phyloP scores from a whole-genome alignment of 23 tunicate species.

The Ascidia mentula region DNA sequence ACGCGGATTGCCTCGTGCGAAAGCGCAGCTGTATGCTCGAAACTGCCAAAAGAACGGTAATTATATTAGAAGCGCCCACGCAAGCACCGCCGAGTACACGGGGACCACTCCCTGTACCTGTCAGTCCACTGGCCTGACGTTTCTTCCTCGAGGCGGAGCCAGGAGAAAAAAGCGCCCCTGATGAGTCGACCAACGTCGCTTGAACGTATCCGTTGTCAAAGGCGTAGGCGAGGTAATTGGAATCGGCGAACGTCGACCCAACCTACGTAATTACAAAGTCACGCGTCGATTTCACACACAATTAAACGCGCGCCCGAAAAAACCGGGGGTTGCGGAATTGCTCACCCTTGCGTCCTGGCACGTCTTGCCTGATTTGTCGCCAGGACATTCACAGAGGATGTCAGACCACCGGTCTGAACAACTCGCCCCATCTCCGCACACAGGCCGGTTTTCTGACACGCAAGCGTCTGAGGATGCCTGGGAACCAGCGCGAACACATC shows the following conservation, averaged over 20 bases:
- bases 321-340: not conserved
- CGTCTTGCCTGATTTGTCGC: conserved; percentile 36
- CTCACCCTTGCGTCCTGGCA: conserved; percentile 65
- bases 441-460: not conserved
- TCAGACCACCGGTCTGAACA: conserved; percentile 64
- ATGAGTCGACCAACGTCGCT: not conserved
- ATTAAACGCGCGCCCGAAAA: not conserved
- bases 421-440: conserved; percentile 35
- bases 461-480: conserved; percentile 21
- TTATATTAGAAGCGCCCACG: too few species aligned
- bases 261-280: conserved; percentile 21
- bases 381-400: conserved; percentile 55
- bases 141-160: conserved; percentile 9
- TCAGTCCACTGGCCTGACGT: conserved; percentile 6
- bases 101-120: not conserved
- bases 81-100: too few species aligned
- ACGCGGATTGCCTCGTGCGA: conserved; percentile 26
- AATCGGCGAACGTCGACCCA: conserved; percentile 59
- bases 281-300: not conserved
- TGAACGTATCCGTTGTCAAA: conserved; percentile 16
- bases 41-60: too few species aligned
- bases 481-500: conserved; percentile 30
- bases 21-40: conserved; percentile 41
- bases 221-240: conserved; percentile 20
- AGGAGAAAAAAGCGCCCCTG: conserved; percentile 22